phyloP scores from a whole-genome alignment of 2,113 vertebrate genomes.

The Tragelaphus imberbis region DNA sequence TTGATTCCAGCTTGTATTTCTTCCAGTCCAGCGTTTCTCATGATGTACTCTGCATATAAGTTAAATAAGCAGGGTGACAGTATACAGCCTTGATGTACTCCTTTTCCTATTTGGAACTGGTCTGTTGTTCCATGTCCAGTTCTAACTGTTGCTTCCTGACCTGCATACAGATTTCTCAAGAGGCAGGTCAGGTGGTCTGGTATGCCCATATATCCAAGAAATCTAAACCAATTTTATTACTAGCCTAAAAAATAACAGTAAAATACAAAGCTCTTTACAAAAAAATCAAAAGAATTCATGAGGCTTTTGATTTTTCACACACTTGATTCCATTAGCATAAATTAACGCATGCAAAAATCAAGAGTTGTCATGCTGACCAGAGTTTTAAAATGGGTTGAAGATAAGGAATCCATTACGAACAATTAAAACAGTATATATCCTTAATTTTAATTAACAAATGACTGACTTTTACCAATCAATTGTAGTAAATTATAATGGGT shows the following conservation, averaged over 20 bases:
- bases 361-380: not conserved
- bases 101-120: too few relatives aligned
- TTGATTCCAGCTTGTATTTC: too few relatives aligned
- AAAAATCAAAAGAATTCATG: not conserved
- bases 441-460: not conserved
- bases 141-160: too few relatives aligned
- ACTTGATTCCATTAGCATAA: not conserved
- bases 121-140: too few relatives aligned
- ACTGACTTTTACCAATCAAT: not conserved
- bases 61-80: too few relatives aligned
- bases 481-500: not conserved
- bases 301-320: not conserved
- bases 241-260: not conserved
- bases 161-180: too few relatives aligned
- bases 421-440: not conserved
- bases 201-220: not conserved
- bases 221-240: not conserved
- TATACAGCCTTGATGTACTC: too few relatives aligned
- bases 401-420: not conserved
- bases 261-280: not conserved
- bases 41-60: too few relatives aligned
- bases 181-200: too few relatives aligned
- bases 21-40: too few relatives aligned
- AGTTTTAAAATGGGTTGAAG: not conserved
- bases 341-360: not conserved